Conservation (phyloP, 1,140 invertebrate species). For the Armadillidium nasatum region DNA sequence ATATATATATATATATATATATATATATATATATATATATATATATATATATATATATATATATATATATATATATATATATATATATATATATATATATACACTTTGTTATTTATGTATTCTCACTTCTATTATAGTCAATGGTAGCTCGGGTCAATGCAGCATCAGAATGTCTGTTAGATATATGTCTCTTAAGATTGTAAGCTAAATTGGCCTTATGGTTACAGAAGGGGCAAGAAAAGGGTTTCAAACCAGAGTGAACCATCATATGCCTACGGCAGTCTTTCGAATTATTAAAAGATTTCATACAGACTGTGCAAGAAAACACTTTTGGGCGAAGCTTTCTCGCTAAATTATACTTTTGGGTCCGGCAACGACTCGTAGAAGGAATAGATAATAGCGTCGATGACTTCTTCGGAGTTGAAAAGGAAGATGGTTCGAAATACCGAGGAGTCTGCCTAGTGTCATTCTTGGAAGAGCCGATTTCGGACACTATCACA, state of each 20-base stretch:
- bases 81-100: no score
- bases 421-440: not conserved
- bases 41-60: no score
- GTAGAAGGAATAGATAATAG: no score
- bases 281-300: constrained; percentile 1
- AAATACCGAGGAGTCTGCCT: not conserved
- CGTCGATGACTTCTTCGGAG: not conserved
- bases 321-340: no score
- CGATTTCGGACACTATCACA: no score
- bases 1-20: constrained; percentile 1
- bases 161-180: not conserved
- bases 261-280: constrained; percentile 39
- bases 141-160: no score
- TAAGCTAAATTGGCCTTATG: constrained; percentile 35
- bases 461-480: no score
- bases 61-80: no score
- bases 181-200: constrained; percentile 37
- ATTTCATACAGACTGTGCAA: not conserved
- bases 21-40: not conserved
- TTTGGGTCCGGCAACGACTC: no score
- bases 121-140: no score
- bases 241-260: constrained; percentile 47
- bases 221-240: constrained; percentile 46
- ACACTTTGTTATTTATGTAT: no score
- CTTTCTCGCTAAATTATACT: no score